Conservation (phyloP, 2,113 vertebrate species). For the Sinocyclocheilus maitianheensis region DNA sequence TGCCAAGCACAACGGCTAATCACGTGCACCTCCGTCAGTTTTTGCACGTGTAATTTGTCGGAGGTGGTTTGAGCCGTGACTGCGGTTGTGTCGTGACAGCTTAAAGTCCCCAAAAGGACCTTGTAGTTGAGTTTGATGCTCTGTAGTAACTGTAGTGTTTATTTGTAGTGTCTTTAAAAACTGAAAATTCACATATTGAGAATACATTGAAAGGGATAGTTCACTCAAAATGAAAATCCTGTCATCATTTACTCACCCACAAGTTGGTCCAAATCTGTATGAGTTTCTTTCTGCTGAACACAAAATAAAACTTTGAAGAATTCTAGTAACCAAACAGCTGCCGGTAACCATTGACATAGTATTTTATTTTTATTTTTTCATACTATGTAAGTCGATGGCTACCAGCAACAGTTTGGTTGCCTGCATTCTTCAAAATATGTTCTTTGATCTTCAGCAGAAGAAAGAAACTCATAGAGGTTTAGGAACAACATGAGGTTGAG, state of each 20-base stretch:
- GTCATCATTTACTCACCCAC: no score
- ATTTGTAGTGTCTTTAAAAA: constrained; percentile 12
- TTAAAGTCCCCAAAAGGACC: neutral
- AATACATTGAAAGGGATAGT: neutral
- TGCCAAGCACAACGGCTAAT: constrained; percentile 76
- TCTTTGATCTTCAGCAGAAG: neutral
- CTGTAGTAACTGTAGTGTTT: neutral
- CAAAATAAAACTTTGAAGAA: no score
- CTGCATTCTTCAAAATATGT: no score
- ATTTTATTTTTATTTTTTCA: no score
- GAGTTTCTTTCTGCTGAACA: no score
- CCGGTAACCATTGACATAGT: no score
- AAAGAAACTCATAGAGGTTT: neutral
- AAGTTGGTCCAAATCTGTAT: no score
- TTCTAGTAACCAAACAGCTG: no score
- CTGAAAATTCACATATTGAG: neutral
- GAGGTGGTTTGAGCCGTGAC: constrained; percentile 60
- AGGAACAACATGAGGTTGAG: neutral
- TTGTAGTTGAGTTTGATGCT: neutral
- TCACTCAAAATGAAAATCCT: no score
- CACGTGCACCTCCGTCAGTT: constrained; percentile 70
- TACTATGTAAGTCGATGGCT: no score
- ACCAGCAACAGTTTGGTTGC: no score
- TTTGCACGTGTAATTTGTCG: constrained; percentile 75
- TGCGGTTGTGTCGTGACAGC: constrained; percentile 53